phyloP scores from a whole-genome alignment of 2,888 invertebrate genomes.

The Pseudolycoriella hygida region DNA sequence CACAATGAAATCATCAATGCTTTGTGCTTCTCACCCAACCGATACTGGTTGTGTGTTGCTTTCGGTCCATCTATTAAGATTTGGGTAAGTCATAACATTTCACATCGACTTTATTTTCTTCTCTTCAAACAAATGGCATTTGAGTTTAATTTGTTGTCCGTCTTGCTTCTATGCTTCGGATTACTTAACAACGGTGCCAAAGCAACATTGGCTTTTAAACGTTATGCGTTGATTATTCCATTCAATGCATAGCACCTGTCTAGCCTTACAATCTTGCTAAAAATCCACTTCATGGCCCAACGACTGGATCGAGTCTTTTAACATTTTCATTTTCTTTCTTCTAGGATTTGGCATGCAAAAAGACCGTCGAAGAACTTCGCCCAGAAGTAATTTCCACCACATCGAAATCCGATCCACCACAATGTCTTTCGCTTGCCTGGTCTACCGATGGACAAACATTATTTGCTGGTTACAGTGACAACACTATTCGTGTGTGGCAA shows the following conservation, averaged over 20 bases:
- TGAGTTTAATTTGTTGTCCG: slow-evolving; percentile 5
- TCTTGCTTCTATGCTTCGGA: background rate
- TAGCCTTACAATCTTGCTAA: slow-evolving; percentile 1
- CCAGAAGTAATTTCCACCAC: slow-evolving; percentile 78
- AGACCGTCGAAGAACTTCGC: slow-evolving; percentile 94
- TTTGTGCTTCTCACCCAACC: slow-evolving; percentile 96
- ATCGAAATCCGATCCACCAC: slow-evolving; percentile 81
- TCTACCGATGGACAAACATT: slow-evolving; percentile 97
- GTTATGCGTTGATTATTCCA: slow-evolving; percentile 3
- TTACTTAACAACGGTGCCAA: slow-evolving; percentile 5
- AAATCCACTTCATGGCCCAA: background rate
- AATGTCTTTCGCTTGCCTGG: slow-evolving; percentile 96
- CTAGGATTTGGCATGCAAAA: slow-evolving; percentile 95
- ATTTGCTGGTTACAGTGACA: slow-evolving; percentile 97
- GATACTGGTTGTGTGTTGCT: slow-evolving; percentile 99
- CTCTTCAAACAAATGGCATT: slow-evolving; percentile 7
- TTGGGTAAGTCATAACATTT: slow-evolving; percentile 65
- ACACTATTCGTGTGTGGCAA: slow-evolving; percentile 96
- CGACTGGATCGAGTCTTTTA: too few relatives aligned
- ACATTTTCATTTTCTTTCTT: background rate
- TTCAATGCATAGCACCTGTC: slow-evolving; percentile 6
- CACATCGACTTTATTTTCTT: slow-evolving; percentile 5
- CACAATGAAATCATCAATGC: slow-evolving; percentile 98
- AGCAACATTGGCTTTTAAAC: slow-evolving; percentile 5
- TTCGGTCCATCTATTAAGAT: slow-evolving; percentile 97